Base-by-base conservation (phyloP, 2,113 vertebrate species). In the Indri indri region DNA sequence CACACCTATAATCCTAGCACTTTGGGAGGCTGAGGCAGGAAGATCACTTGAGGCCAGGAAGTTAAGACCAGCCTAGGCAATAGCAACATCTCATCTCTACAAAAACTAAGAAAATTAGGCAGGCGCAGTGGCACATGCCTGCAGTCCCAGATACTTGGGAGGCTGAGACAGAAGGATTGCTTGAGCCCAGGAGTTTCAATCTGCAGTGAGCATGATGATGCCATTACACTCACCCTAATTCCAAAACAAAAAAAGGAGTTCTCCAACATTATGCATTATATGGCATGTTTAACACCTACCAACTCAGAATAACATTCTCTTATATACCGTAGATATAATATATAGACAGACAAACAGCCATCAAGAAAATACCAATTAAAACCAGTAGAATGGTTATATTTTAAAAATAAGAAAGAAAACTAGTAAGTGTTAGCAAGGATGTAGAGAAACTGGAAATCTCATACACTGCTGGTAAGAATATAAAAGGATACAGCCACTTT, bases 311-410 rank as follows among this genome's bases (percentile, higher is more conserved):
- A 81, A 76, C 59, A 52, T 65, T 87, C 25, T 18, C 59, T 74
- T 52, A 63, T 1, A 65, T 8, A 68, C 1, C 50, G 8, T 6
- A 50, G 42, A 42, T 25, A 80, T 10, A 70, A 42, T 22, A 80
- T 10, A 70, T 4, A n/a, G 7, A 81, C 10, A 81, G 0, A 68
- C 5, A 76, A 9, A 83, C 1, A 84, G 63, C n/a, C 50, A 73
- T 10, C 23, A 79, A 50, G 37, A 61, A 96, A 83, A 88, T 30
- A 47, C 30, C 61, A 92, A 94, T 73, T 63, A 94, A 90, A 96
- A 80, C 30, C 32, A 45, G 11, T 17, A 84, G 54, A 88, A 91
- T 18, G 17, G 18, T 76, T 47, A 45, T 34, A 74, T 80, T 34
- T 79, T n/a, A 77, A 23, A 9, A 57, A 25, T 25, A 66, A 47